Evolutionary conservation across 2,888 invertebrate genomes (phyloP), one percentile per base, ranked within the genome.

Genomic region (Leptinotarsa haldemani): DNA sequence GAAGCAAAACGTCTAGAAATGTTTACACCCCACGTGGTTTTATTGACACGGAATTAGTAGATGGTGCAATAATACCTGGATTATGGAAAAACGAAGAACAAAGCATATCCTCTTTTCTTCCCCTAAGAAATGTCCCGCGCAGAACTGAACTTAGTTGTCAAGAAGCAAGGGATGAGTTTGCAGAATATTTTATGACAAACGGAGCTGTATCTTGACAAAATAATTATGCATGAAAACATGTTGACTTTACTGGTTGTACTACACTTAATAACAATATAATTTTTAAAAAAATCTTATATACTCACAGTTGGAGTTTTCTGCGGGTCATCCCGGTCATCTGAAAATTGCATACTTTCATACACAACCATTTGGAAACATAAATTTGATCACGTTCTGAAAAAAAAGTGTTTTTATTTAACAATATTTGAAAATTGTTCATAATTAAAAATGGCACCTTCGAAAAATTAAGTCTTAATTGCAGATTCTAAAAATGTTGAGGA

Each of bases 1-100:
- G 56, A 76, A 76, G 70, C 64, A 65, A 71, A 64, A 69, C 65
- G 25, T 73, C 72, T n/a, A 48, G 53, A 70, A 52, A 74, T 50
- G 53, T 63, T 52, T 75, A 75, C 47, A 71, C 71, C 25, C 71
- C 74, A 56, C 50, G 22, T 65, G 68, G 69, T 56, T 64, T 71
- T 61, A 68, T 74, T 65, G 71, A 74, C 64, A 61, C 69, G 46
- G 65, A 71, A 69, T 48, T 48, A 70, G 9, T 65, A 40, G 63
- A 70, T 63, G 67, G 70, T 20, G 47, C 46, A 48, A 48, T 68
- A 1, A 69, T 63, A 69, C 61, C 47, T 63, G 69, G 61, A 47
- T 18, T 25, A 47, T 69, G 69, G 61, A 20, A 48, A 63, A 48
- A 56, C 50, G 69, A 50, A 68, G 50, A 15, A 68, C 48, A 50